A percentile compares a stretch with the other conserved stretches of the same genome.
Evolutionary conservation across 2,113 vertebrate genomes (phyloP).

Genomic region (Dissostichus mawsoni): DNA sequence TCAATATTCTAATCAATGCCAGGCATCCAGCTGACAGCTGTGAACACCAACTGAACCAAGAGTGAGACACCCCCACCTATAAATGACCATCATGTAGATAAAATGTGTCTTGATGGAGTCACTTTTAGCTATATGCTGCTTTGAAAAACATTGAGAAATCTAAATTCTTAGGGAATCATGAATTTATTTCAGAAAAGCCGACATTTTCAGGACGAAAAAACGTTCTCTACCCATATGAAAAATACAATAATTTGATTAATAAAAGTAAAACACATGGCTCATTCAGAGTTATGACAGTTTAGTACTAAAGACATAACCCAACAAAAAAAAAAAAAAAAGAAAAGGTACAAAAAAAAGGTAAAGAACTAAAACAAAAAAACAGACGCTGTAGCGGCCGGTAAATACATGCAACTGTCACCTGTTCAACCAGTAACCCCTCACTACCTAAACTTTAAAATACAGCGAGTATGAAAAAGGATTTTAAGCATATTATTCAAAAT

Average conservation of each 20-base stretch:
- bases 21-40: not conserved
- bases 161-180: conserved; percentile 44
- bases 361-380: conserved; percentile 23
- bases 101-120: not conserved
- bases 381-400: not conserved
- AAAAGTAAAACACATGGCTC: conserved; percentile 65
- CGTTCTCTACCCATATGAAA: conserved; percentile 64
- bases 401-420: conserved; percentile 55
- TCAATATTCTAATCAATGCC: not conserved
- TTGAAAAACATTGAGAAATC: not conserved
- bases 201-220: conserved; percentile 63
- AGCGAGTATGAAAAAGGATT: conserved; percentile 49
- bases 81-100: not conserved
- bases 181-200: conserved; percentile 75
- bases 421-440: conserved; percentile 48
- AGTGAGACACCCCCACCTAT: not conserved
- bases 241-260: conserved; percentile 48
- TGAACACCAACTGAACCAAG: not conserved
- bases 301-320: conserved; percentile 58
- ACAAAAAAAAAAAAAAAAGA: conserved; percentile 2
- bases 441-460: conserved; percentile 57
- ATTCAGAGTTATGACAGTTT: conserved; percentile 45
- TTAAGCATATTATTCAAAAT: conserved; percentile 70
- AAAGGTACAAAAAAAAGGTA: conserved; percentile 54
- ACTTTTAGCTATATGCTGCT: not conserved